Evolutionary conservation across 2,888 invertebrate genomes (phyloP).

Genomic region (Resseliella maxima): DNA sequence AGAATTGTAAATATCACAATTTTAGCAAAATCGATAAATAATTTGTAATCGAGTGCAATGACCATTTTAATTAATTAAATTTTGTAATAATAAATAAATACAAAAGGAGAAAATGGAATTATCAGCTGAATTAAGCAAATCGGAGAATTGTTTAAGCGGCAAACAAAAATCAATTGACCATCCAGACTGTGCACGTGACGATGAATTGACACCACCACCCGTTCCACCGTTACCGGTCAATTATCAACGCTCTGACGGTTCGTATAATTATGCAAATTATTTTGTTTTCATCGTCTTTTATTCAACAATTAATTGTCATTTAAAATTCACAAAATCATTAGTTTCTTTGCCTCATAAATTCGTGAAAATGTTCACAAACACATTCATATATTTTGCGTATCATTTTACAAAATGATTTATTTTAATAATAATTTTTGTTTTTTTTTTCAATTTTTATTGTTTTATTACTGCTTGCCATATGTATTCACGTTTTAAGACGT

Average conservation of each 20-base stretch:
- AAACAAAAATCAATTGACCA: constrained; percentile 56
- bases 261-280: constrained; percentile 58
- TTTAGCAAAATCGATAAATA: background rate
- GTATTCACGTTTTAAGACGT: background rate
- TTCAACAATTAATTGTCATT: too few species aligned
- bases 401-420: too few species aligned
- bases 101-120: constrained; percentile 58
- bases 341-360: too few species aligned
- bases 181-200: constrained; percentile 59
- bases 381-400: too few species aligned
- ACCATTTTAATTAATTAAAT: constrained; percentile 9
- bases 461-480: background rate
- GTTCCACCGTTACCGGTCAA: constrained; percentile 75
- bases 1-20: background rate
- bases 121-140: constrained; percentile 62
- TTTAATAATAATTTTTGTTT: too few species aligned
- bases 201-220: constrained; percentile 74
- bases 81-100: background rate
- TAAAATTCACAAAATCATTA: too few species aligned
- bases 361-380: too few species aligned
- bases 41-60: background rate
- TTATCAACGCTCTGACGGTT: constrained; percentile 70
- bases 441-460: background rate
- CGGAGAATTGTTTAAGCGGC: constrained; percentile 62
- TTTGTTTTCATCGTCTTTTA: background rate